Conservation (phyloP, 2,888 invertebrate species). For the Drosophila engyochracea region DNA sequence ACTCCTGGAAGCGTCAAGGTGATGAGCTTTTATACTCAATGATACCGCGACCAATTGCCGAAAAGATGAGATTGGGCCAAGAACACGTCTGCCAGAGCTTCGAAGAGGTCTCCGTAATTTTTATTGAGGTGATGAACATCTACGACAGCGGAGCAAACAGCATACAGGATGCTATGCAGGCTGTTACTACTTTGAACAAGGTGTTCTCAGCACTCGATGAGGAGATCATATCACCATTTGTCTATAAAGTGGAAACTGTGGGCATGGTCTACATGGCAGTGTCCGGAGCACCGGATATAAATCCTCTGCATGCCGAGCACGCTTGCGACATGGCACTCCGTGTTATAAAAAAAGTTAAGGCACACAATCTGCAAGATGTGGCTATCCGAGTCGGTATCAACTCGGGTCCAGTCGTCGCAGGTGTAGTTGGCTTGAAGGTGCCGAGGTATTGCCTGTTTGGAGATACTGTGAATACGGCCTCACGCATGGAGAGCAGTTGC, state of each 20-base stretch:
- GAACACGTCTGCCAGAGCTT: constrained; percentile 92
- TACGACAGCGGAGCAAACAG: constrained; percentile 81
- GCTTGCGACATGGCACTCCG: constrained; percentile 92
- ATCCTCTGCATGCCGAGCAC: constrained; percentile 90
- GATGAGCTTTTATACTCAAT: constrained; percentile 96
- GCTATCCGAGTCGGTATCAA: constrained; percentile 90
- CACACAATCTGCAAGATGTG: constrained; percentile 88
- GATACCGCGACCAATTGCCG: constrained; percentile 95
- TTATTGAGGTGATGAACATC: constrained; percentile 84
- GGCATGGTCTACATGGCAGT: constrained; percentile 97
- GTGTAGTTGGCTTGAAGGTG: constrained; percentile 93
- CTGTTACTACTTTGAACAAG: constrained; percentile 93
- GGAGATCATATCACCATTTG: constrained; percentile 92
- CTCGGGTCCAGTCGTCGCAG: constrained; percentile 95
- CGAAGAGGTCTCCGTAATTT: constrained; percentile 85
- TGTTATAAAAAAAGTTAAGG: constrained; percentile 89
- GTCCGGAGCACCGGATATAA: constrained; percentile 93
- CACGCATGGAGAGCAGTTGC: constrained; percentile 92
- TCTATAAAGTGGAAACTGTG: constrained; percentile 97
- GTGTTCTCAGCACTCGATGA: constrained; percentile 94
- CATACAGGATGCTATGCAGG: constrained; percentile 89
- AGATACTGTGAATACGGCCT: constrained; percentile 96
- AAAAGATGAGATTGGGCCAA: constrained; percentile 91
- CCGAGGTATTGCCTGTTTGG: constrained; percentile 96
- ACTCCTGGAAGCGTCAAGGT: constrained; percentile 94